Evolutionary conservation across 2,113 vertebrate species (phyloP).

Genomic region (Chinchilla lanigera): DNA sequence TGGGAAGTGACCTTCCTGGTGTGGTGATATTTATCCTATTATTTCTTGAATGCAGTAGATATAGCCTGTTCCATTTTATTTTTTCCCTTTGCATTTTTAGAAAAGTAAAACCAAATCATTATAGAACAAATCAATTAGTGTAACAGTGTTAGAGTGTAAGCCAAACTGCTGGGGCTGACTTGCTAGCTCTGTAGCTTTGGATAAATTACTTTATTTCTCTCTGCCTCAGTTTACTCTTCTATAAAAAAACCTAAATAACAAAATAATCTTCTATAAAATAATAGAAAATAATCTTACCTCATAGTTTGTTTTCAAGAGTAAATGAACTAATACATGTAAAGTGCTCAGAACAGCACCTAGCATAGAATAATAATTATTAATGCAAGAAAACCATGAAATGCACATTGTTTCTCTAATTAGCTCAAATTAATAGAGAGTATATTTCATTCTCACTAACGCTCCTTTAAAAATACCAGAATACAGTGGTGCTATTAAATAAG

Average conservation of each 20-base stretch:
- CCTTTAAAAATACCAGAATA: background rate
- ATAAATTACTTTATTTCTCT: background rate
- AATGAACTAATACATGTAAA: background rate
- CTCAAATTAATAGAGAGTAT: background rate
- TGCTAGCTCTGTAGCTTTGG: background rate
- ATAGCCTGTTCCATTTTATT: background rate
- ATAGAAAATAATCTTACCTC: background rate
- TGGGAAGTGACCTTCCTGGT: background rate
- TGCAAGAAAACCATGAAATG: background rate
- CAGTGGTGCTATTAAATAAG: background rate
- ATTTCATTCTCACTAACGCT: background rate
- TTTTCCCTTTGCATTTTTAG: background rate
- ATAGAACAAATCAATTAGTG: background rate
- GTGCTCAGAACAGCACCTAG: background rate
- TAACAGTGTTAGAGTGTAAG: background rate
- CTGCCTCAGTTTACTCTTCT: slow-evolving; percentile 13
- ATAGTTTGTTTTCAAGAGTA: slow-evolving; percentile 6
- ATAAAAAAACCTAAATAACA: background rate
- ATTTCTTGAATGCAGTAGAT: background rate
- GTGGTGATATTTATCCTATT: background rate
- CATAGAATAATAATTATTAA: background rate
- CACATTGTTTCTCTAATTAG: slow-evolving; percentile 19
- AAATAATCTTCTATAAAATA: too few relatives aligned
- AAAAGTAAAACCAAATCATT: background rate
- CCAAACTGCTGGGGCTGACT: background rate